Base-by-base conservation (phyloP, 2,888 invertebrate genomes). In the Trypoxylon attenuatum region DNA sequence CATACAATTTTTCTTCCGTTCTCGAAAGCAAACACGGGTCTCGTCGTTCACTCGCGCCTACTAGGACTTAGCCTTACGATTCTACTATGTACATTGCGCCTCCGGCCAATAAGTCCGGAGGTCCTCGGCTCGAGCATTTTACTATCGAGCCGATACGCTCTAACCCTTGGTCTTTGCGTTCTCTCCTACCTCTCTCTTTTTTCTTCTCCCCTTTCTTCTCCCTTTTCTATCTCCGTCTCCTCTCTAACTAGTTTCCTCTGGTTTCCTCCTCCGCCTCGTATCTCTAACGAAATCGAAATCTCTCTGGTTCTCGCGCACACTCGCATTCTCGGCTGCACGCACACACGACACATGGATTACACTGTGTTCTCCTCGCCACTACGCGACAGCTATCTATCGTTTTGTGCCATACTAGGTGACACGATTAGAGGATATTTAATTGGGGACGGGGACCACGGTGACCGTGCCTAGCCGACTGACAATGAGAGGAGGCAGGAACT, bases 81-180 rank as follows among this genome's bases (percentile, higher is more conserved):
- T 73, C 73, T 71, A 77, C 62, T 76, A 76, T 76, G 56, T 76
- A 76, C 77, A 76, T 27, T 59, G 59, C 69, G 69, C 29, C 46
- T 18, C 50, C 49, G 43, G 51, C 54, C 57, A 47, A 49, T 52
- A 47, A 42, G 57, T 61, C 45, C 70, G 69, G 64, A 64, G 57
- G 55, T 56, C 46, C 59, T 47, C n/a, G n/a, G n/a, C n/a, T n/a
- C n/a, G n/a, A n/a, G n/a, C n/a, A n/a, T 19, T 41, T 29, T 58
- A 38, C 39, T 29, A 10, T n/a, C n/a, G 52, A 49, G 33, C 42
- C 54, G 51, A 55, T 59, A 59, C 46, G 27, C 56, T 46, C 8
- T 43, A 33, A 13, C 33, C 4, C 33, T 33, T 13, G 2, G n/a
- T 33, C 5, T 33, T 8, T 1, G 33, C 5, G 33, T 8, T 39